Base-by-base conservation (phyloP, 1,140 invertebrate genomes). In the Drosophila ficusphila region DNA sequence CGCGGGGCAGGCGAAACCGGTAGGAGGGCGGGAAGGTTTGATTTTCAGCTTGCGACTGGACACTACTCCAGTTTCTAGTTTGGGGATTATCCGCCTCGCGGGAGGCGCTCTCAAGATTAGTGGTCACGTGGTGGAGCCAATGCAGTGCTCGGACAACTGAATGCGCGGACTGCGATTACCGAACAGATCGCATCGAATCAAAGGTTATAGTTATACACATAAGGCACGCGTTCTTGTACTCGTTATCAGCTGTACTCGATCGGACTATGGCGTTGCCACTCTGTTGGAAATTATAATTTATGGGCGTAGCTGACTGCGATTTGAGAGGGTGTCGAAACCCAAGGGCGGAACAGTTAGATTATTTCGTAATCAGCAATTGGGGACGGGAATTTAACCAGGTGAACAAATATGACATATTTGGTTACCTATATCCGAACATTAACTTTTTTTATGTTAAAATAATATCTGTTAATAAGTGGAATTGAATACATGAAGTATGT, bases 191-290 rank as follows among this genome's bases (percentile, higher is more conserved):
- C 5, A 25, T 23, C 21, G 14, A 44, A 60, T 60, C 54, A 69
- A 34, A 49, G 46, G 53, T 58, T 56, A 36, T 67, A 49, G 49
- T 67, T 52, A 33, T 65, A 46, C 16, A 54, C 39, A 49, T 39
- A 69, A 71, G 64, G 68, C 68, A 71, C 68, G 67, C 68, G 68
- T 71, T 69, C 52, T 56, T 57, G 64, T 57, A 41, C 34, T 71
- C 34, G 67, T 56, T 67, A 67, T 67, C 54, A 52, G 47, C 47
- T 52, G 64, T 23, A 39, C 14, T 48, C 47, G 67, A 72, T 72
- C 54, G 56, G 33, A 41, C 9, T n/a, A n/a, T n/a, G 14, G 58
- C 11, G 36, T 42, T 62, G 54, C 53, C 54, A 39, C 25, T 16
- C 19, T 7, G 47, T 1, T 21, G 18, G 5, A 51, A 18, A 52